These are phyloP conservation scores for Triops cancriformis DNA, from an alignment of 1,140 invertebrate species.

Conservation along the genomic window DNA sequence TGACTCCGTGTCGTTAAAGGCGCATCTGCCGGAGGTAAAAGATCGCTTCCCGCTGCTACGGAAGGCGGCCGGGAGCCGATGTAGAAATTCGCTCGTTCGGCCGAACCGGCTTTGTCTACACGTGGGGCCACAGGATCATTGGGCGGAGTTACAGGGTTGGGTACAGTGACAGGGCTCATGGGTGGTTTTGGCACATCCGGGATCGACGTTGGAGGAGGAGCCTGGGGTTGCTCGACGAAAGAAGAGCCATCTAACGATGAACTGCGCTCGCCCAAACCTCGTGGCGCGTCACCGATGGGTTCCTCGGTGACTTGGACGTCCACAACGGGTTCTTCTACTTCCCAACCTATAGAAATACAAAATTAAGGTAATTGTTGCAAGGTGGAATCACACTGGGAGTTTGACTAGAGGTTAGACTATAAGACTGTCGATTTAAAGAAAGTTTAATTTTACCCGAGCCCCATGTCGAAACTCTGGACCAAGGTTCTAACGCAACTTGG, in stretches of 20 bases:
- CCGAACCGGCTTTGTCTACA: background rate
- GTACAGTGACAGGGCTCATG: background rate
- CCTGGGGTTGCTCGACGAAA: background rate
- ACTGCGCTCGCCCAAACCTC: slow-evolving; percentile 22
- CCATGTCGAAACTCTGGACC: slow-evolving; percentile 21
- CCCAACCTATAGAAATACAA: background rate
- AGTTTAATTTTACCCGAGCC: slow-evolving; percentile 9
- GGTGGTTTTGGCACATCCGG: background rate
- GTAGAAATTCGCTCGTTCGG: slow-evolving; percentile 13
- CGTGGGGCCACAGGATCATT: background rate
- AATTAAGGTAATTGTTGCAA: no score
- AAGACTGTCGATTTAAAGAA: background rate
- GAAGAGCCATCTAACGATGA: slow-evolving; percentile 22
- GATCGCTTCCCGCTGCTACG: background rate
- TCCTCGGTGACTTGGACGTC: background rate
- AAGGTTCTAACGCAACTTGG: background rate
- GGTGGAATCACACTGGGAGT: background rate
- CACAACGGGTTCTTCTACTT: background rate
- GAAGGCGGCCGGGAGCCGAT: slow-evolving; percentile 18
- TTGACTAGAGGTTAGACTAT: background rate
- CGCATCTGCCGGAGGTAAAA: background rate
- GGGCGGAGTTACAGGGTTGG: background rate
- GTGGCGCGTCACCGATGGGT: background rate
- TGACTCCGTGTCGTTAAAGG: background rate
- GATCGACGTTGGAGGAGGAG: background rate